These are phyloP conservation scores for Asobara japonica DNA, from an alignment of 1,140 invertebrate species.

Conservation along the genomic window DNA sequence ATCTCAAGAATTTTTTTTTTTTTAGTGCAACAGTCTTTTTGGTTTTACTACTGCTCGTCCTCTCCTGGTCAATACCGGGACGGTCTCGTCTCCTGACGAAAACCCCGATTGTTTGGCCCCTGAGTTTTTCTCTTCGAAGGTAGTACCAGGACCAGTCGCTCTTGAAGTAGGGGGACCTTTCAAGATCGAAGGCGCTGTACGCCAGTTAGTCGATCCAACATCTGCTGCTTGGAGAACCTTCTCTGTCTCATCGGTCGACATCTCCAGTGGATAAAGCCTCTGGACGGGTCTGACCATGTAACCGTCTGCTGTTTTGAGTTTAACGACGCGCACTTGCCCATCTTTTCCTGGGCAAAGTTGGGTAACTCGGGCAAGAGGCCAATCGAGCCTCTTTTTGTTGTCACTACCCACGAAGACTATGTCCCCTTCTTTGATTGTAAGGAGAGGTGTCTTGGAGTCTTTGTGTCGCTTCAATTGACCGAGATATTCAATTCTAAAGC, in stretches of 20 bases:
- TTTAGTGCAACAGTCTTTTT: no score
- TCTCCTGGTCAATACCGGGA: no score
- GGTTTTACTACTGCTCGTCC: no score
- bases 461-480: conserved; percentile 36
- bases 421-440: conserved; percentile 27
- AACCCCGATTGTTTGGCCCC: no score
- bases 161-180: no score
- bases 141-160: no score
- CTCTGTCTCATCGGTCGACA: background rate
- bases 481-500: conserved; percentile 44
- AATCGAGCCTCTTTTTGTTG: conserved; percentile 42
- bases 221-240: no score
- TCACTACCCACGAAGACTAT: conserved; percentile 44
- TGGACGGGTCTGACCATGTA: conserved; percentile 35
- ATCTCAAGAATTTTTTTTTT: no score
- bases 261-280: conserved; percentile 30
- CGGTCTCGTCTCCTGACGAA: no score
- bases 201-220: no score
- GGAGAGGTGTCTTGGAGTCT: background rate
- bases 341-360: conserved; percentile 44
- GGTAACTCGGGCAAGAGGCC: conserved; percentile 29
- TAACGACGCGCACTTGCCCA: conserved; percentile 38
- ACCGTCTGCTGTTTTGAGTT: conserved; percentile 37
- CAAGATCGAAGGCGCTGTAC: no score
- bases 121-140: no score